A percentile compares a stretch with the other conserved stretches of the same genome.
phyloP scores from a whole-genome alignment of 1,140 invertebrate genomes.

The Lethocerus indicus region DNA sequence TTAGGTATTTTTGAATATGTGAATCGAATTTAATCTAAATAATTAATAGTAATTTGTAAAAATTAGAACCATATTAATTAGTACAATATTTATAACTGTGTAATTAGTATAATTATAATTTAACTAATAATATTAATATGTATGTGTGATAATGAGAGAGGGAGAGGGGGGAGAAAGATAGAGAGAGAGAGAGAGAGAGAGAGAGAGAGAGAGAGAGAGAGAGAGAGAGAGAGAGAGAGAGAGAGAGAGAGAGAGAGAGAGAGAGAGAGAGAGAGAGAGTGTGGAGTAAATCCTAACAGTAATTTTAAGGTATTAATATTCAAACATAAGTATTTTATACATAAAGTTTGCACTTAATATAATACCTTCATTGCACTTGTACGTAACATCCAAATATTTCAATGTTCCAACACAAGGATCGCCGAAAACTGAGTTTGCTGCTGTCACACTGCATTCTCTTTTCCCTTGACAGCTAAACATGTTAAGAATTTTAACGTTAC shows the following conservation, averaged over 20 bases:
- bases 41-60: no score
- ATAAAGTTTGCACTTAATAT: no score
- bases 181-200: slow-evolving; percentile 4
- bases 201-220: slow-evolving; percentile 4
- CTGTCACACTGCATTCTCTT: background rate
- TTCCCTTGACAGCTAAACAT: slow-evolving; percentile 3
- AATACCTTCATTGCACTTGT: no score
- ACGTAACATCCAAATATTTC: slow-evolving; percentile 2
- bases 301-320: no score
- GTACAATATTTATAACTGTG: no score
- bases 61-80: no score
- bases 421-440: background rate
- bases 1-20: no score
- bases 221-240: slow-evolving; percentile 4
- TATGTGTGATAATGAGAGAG: background rate
- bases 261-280: slow-evolving; percentile 2
- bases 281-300: background rate
- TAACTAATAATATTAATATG: no score
- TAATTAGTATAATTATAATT: no score
- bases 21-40: no score
- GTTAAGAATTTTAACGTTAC: no score
- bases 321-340: no score
- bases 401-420: background rate
- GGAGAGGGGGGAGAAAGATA: slow-evolving; percentile 1
- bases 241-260: slow-evolving; percentile 4